phyloP scores from a whole-genome alignment of 1,140 invertebrate genomes.

The Drosophila takahashii region DNA sequence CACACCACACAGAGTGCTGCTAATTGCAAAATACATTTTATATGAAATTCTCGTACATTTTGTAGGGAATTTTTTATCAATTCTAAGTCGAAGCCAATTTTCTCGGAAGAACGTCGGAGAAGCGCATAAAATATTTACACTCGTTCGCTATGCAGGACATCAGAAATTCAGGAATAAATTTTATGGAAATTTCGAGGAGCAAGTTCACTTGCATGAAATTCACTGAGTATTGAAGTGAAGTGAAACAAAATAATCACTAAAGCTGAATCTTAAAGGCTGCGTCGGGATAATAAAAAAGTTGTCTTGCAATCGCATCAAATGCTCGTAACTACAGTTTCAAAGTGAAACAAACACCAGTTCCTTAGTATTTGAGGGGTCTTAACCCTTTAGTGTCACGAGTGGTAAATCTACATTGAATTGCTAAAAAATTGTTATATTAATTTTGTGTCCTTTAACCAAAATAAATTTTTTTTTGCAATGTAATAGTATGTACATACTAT shows the following conservation, averaged over 20 bases:
- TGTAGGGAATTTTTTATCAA: slow-evolving; percentile 3
- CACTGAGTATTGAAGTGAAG: slow-evolving; percentile 11
- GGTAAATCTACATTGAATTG: not conserved
- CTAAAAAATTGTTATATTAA: not conserved
- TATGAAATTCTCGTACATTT: slow-evolving; percentile 3
- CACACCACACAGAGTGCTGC: slow-evolving; percentile 1
- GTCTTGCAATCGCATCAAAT: slow-evolving; percentile 20
- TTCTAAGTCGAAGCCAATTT: slow-evolving; percentile 19
- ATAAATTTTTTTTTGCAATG: too few species aligned
- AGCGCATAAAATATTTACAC: slow-evolving; percentile 32
- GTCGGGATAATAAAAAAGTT: slow-evolving; percentile 1
- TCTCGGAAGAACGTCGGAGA: too few species aligned
- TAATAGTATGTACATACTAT: too few species aligned
- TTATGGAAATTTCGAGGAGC: slow-evolving; percentile 9
- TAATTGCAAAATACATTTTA: slow-evolving; percentile 29
- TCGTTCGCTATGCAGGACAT: slow-evolving; percentile 20
- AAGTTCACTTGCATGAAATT: slow-evolving; percentile 27
- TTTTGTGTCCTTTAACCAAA: too few species aligned
- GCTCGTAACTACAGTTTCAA: slow-evolving; percentile 10
- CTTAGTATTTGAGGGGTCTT: not conserved
- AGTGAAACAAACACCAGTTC: slow-evolving; percentile 3
- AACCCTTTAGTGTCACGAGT: not conserved
- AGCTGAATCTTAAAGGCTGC: not conserved
- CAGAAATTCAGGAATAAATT: slow-evolving; percentile 36
- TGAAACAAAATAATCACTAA: not conserved